Evolutionary conservation across 2,113 vertebrate genomes (phyloP), one percentile per base, ranked within the genome.

Genomic region (Polypterus senegalus): DNA sequence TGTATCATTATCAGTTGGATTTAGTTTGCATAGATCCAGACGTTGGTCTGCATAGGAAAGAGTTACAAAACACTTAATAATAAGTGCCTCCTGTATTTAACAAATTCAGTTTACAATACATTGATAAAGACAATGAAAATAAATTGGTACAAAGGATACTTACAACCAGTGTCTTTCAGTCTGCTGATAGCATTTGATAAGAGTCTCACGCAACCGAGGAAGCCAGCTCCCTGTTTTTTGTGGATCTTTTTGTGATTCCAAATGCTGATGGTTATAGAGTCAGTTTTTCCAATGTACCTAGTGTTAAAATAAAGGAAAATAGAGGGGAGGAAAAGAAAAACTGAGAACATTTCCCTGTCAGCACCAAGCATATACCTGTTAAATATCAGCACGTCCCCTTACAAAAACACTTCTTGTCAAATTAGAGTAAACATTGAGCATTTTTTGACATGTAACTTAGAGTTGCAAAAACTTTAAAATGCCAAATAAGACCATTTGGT

Each of bases 171-270:
- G 78, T 98, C 93, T 86, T 98, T 98, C 70, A 97, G 77, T 77
- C 93, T 86, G 87, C 93, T 98, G 89, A 98, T 92, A 70, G 93
- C 91, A 3, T 97, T 97, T 69, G 93, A 96, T 67, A 97, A 89
- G 76, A 98, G 89, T 65, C 94, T 83, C 78, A 97, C 90, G 3
- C 94, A 97, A 76, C 94, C 94, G 81, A 98, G 83, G 81, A 98
- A 98, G 73, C 94, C 93, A 7, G 92, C 93, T 64, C 93, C 93
- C 82, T 98, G 93, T 65, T 96, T 92, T 82, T 98, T 98, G 79
- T 98, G 93, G 71, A 98, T 96, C 82, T 98, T 98, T 82, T 97
- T 98, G 76, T 98, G 94, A 83, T 98, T 98, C 94, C 94, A 98
- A 74, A 98, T 87, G 5, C 94, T 98, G 83, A 98, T 95, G 70